Base-by-base conservation (phyloP, 2,797 vertebrate species). In the Botia kubotai region DNA sequence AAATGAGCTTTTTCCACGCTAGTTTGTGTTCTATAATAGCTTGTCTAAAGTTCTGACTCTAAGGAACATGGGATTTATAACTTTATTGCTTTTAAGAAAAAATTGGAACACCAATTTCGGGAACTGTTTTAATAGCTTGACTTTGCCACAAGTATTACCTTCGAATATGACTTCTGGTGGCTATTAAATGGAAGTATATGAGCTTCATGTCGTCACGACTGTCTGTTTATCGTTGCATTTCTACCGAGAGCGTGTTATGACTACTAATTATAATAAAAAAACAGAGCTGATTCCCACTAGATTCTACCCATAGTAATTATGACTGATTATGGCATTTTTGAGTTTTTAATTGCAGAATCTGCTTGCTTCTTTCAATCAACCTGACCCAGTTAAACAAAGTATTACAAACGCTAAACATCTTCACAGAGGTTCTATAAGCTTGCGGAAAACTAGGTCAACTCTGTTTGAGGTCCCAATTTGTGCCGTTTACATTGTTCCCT, bases 381-480 rank as follows among this genome's bases (percentile, higher is more conserved):
- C 81, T 84, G 83, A 80, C 85, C 85, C 77, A 86, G 77, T 84
- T 86, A 68, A 62, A 80, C 74, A 52, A 72, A 71, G 43, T 62
- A 55, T 77, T 60, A 72, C 23, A 81, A 84, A 77, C 79, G 81
- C 73, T 77, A 78, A 67, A 73, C 55, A 14, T 72, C 75, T 77
- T 71, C 77, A 50, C 70, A 76, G 81, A 81, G 75, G 63, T 70
- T 76, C 68, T 21, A 23, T 68, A 46, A 60, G 58, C 63, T 79
- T 36, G 67, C 76, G n/a, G 13, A 52, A 75, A 85, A 85, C 63
- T 83, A 83, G 86, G 83, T 85, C 79, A 80, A 57, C 62, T 71
- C 39, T 11, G 48, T 75, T 67, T 77, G 69, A 43, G 62, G 23
- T 76, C 48, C 39, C 46, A 62, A 53, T 79, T 60, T 82, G 50